Conservation (phyloP, 1,140 invertebrate species). For the Leucophenga varia region DNA sequence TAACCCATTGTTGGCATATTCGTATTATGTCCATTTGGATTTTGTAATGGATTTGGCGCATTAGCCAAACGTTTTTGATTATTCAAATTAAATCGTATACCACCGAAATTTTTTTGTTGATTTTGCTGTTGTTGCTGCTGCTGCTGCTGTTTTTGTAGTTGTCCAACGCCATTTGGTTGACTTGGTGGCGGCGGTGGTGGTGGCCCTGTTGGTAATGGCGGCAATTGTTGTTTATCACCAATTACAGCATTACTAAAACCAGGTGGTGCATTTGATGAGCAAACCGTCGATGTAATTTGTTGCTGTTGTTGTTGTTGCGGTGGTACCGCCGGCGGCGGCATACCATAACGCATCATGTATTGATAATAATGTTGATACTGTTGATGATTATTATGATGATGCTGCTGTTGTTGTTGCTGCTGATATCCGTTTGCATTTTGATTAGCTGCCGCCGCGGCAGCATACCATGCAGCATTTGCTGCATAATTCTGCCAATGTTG, state of each 20-base stretch:
- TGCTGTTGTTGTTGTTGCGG: conserved; percentile 32
- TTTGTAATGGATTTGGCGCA: conserved; percentile 43
- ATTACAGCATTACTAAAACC: conserved; percentile 48
- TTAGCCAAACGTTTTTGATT: conserved; percentile 45
- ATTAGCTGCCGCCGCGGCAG: no score
- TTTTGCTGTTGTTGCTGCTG: conserved; percentile 25
- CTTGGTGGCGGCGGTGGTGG: conserved; percentile 38
- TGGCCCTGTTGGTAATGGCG: conserved; percentile 40
- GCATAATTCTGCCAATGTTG: conserved; percentile 41
- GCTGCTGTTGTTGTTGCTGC: conserved; percentile 42
- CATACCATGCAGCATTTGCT: conserved; percentile 30
- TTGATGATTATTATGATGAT: no score
- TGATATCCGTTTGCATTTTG: conserved; percentile 36
- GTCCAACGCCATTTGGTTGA: conserved; percentile 2
- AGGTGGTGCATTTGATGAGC: conserved; percentile 44
- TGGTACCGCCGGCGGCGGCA: conserved; percentile 9
- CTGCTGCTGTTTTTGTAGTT: conserved; percentile 9
- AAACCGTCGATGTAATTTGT: conserved; percentile 42
- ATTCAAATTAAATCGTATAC: conserved; percentile 55
- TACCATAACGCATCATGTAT: conserved; percentile 41
- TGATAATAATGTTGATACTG: conserved; percentile 52
- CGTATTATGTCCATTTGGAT: conserved; percentile 37
- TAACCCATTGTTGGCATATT: conserved; percentile 14
- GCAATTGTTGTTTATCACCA: conserved; percentile 17
- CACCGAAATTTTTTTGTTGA: conserved; percentile 47